Conservation (phyloP, 2,888 invertebrate species). For the Silvanus unidentatus region DNA sequence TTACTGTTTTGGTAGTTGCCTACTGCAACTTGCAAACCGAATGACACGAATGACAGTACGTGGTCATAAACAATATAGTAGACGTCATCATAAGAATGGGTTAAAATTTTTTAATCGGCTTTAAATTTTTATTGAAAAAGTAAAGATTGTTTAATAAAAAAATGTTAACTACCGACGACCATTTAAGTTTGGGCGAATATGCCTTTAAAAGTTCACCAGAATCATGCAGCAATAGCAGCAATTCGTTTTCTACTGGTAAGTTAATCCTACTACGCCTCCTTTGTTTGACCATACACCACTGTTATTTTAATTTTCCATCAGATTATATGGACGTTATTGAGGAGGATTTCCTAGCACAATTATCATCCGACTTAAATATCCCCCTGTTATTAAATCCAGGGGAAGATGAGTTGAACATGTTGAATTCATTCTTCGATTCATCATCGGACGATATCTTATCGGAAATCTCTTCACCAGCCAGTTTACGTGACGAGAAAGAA, state of each 20-base stretch:
- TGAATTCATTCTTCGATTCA: conserved; percentile 39
- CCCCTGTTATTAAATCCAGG: conserved; percentile 39
- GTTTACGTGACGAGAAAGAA: conserved; percentile 14
- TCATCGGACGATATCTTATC: conserved; percentile 41
- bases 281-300: background rate
- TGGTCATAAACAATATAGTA: too few relatives aligned
- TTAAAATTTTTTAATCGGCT: background rate
- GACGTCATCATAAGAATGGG: too few relatives aligned
- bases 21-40: too few relatives aligned
- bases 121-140: background rate
- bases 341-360: conserved; percentile 42
- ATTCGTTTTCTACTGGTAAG: conserved; percentile 37
- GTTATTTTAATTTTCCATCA: conserved; percentile 12
- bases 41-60: too few relatives aligned
- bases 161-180: conserved; percentile 38
- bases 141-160: background rate
- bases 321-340: conserved; percentile 37
- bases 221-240: conserved; percentile 32
- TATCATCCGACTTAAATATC: conserved; percentile 41
- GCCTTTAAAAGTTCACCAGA: conserved; percentile 39
- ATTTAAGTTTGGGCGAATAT: conserved; percentile 31
- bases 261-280: conserved; percentile 9
- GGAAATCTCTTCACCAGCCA: conserved; percentile 31
- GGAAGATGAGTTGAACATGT: conserved; percentile 37
- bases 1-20: too few relatives aligned